Conservation (phyloP, 2,797 vertebrate species). For the Enteromius thamalakanensis region DNA sequence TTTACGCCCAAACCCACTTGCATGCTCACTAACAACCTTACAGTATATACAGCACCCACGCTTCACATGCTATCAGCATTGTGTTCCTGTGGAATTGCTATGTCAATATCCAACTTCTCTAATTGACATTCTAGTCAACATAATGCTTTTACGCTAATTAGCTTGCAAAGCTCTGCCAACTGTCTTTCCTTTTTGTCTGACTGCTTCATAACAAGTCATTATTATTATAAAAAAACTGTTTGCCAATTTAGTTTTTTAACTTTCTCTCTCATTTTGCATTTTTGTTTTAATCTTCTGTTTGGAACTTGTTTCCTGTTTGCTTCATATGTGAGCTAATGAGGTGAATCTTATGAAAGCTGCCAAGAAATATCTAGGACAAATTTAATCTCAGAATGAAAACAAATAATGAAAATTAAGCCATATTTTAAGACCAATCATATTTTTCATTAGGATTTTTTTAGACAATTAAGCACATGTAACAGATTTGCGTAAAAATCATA, state of each 20-base stretch:
- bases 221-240: not conserved
- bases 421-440: not conserved
- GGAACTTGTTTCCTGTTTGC: not conserved
- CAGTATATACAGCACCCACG: slow-evolving; percentile 9
- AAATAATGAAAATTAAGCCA: not conserved
- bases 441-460: not conserved
- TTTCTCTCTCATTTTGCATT: not conserved
- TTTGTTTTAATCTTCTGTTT: slow-evolving; percentile 9
- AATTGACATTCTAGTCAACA: slow-evolving; percentile 45
- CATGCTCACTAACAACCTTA: slow-evolving; percentile 39
- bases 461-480: not conserved
- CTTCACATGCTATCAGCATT: slow-evolving; percentile 18
- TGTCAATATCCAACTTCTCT: slow-evolving; percentile 44
- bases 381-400: not conserved
- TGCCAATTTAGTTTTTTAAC: not conserved
- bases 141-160: slow-evolving; percentile 51
- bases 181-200: slow-evolving; percentile 33
- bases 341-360: not conserved
- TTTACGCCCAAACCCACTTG: slow-evolving; percentile 28
- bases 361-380: not conserved
- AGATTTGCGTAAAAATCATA: not conserved
- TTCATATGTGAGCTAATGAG: not conserved
- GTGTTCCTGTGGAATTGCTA: slow-evolving; percentile 55
- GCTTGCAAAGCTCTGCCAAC: slow-evolving; percentile 35
- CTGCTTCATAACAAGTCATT: slow-evolving; percentile 13